Conservation (phyloP, 2,888 invertebrate species). For the Neocrepidodera transversa region DNA sequence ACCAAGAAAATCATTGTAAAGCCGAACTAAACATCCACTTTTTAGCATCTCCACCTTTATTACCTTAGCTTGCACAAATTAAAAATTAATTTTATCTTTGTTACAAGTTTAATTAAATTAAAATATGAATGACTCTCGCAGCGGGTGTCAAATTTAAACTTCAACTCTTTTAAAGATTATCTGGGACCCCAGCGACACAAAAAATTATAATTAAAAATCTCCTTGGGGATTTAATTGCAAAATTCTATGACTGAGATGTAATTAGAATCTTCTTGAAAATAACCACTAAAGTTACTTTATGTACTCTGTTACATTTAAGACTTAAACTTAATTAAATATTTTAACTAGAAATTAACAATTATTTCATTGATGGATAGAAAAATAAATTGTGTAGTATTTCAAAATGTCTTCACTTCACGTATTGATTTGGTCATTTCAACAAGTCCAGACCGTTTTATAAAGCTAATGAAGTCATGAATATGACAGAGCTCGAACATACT, state of each 20-base stretch:
- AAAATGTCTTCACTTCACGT: slow-evolving; percentile 8
- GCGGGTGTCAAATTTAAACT: slow-evolving; percentile 53
- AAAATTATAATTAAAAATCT: slow-evolving; percentile 40
- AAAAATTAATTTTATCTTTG: slow-evolving; percentile 62
- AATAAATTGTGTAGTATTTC: no score
- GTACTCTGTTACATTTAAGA: background rate
- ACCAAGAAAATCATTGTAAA: slow-evolving; percentile 54
- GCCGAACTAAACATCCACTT: slow-evolving; percentile 50
- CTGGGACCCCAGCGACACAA: slow-evolving; percentile 39
- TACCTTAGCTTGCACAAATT: slow-evolving; percentile 56
- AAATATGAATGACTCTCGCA: slow-evolving; percentile 54
- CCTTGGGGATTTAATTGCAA: slow-evolving; percentile 29
- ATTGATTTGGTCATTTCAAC: slow-evolving; percentile 5
- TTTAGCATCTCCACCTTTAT: slow-evolving; percentile 52
- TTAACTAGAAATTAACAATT: background rate
- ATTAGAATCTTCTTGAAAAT: slow-evolving; percentile 30
- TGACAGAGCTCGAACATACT: slow-evolving; percentile 21
- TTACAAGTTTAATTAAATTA: slow-evolving; percentile 61
- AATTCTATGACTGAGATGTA: slow-evolving; percentile 36
- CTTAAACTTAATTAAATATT: slow-evolving; percentile 1
- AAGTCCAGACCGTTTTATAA: slow-evolving; percentile 28
- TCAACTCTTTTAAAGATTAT: slow-evolving; percentile 44
- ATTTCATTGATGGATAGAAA: no score
- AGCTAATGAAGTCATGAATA: slow-evolving; percentile 23
- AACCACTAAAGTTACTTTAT: slow-evolving; percentile 8